A percentile compares a stretch with the other conserved stretches of the same genome.
Evolutionary conservation across 2,888 invertebrate genomes (phyloP).

Genomic region (Pedicia rivosa): DNA sequence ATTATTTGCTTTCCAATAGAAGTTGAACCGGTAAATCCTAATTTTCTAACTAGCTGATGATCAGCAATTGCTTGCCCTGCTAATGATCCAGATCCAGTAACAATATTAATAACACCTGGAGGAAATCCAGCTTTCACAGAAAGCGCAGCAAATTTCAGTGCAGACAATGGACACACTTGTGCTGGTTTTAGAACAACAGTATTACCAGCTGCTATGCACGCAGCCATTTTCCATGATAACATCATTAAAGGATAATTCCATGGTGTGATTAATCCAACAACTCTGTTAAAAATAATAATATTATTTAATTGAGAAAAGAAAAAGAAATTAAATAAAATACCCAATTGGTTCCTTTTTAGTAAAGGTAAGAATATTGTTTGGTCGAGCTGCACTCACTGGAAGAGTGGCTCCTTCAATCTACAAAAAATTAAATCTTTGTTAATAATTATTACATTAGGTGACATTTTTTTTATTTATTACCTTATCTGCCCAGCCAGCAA

Average conservation of each 20-base stretch:
- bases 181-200: slow-evolving; percentile 95
- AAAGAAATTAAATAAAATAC: no score
- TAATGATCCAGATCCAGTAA: slow-evolving; percentile 67
- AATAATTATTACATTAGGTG: not conserved
- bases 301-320: no score
- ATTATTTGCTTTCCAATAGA: slow-evolving; percentile 77
- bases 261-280: slow-evolving; percentile 83
- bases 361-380: slow-evolving; percentile 74
- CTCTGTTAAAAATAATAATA: slow-evolving; percentile 36
- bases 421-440: not conserved
- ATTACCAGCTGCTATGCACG: slow-evolving; percentile 91
- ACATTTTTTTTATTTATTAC: slow-evolving; percentile 10
- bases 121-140: slow-evolving; percentile 84
- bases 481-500: slow-evolving; percentile 94
- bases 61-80: slow-evolving; percentile 78
- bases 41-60: slow-evolving; percentile 72
- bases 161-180: slow-evolving; percentile 80
- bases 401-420: slow-evolving; percentile 74
- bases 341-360: slow-evolving; percentile 86
- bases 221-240: slow-evolving; percentile 98
- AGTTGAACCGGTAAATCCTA: slow-evolving; percentile 95
- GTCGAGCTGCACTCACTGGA: slow-evolving; percentile 82
- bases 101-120: slow-evolving; percentile 83
- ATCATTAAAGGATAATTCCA: slow-evolving; percentile 99
- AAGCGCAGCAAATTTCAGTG: slow-evolving; percentile 88